Conservation (phyloP, 1,140 invertebrate genomes). For the Drosophila sp. region DNA sequence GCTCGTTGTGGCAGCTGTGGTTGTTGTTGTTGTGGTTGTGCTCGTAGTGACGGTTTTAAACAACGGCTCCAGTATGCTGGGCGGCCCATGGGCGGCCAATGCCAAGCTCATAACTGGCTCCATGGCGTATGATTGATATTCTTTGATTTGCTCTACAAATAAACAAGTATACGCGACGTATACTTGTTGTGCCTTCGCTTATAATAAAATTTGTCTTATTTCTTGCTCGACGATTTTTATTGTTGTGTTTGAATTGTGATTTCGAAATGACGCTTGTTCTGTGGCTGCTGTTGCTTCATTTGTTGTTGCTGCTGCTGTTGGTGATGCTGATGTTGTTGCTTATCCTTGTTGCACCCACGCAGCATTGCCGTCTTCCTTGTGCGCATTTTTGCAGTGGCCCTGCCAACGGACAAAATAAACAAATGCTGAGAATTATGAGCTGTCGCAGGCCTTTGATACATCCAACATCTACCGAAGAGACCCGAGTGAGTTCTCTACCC, state of each 20-base stretch:
- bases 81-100: constrained; percentile 78
- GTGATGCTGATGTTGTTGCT: constrained; percentile 50
- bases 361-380: constrained; percentile 48
- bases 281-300: constrained; percentile 15
- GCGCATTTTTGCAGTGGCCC: constrained; percentile 64
- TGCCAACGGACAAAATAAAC: constrained; percentile 40
- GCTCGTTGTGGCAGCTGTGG: constrained; percentile 63
- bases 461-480: constrained; percentile 15
- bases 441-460: constrained; percentile 69
- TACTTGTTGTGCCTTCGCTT: too few species aligned
- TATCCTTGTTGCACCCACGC: constrained; percentile 77
- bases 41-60: constrained; percentile 81
- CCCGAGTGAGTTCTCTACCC: background rate
- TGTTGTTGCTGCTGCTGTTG: constrained; percentile 17
- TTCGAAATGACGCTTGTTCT: constrained; percentile 2
- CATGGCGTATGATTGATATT: constrained; percentile 71
- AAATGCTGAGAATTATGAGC: constrained; percentile 67
- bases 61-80: constrained; percentile 81
- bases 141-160: constrained; percentile 23
- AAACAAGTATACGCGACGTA: too few species aligned
- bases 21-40: constrained; percentile 77
- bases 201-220: too few species aligned
- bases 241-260: constrained; percentile 8
- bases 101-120: constrained; percentile 78
- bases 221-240: background rate